phyloP scores from a whole-genome alignment of 2,797 vertebrate genomes.

The Xyrichtys novacula region DNA sequence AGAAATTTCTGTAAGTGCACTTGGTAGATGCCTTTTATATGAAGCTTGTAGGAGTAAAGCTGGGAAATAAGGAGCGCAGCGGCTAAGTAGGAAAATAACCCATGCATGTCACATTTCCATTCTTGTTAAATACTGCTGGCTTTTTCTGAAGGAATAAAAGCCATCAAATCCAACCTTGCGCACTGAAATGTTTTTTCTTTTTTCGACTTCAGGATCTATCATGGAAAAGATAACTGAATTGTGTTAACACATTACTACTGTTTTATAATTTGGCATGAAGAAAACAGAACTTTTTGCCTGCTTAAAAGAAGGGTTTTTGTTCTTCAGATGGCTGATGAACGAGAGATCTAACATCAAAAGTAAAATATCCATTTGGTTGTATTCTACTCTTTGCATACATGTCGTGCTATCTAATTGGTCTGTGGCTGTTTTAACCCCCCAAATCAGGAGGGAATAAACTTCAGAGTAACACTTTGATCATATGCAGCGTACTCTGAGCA shows the following conservation, averaged over 20 bases:
- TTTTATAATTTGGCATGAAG: no score
- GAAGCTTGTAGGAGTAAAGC: conserved; percentile 37
- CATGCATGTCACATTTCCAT: conserved; percentile 31
- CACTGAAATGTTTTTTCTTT: conserved; percentile 2
- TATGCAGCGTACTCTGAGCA: conserved; percentile 6
- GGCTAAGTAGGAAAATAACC: conserved; percentile 38
- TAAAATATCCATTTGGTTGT: neutral
- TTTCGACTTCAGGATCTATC: neutral
- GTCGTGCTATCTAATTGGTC: conserved; percentile 7
- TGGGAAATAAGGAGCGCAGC: conserved; percentile 20
- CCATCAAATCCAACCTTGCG: conserved; percentile 27
- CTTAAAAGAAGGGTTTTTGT: no score
- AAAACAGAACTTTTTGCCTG: no score
- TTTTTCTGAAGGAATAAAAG: conserved; percentile 26
- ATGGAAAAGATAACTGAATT: conserved; percentile 10
- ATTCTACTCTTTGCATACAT: conserved; percentile 4
- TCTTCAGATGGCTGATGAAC: no score
- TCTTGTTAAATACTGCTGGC: conserved; percentile 38
- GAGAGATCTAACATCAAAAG: neutral
- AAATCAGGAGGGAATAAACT: neutral
- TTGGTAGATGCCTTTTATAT: conserved; percentile 61
- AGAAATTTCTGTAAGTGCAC: conserved; percentile 65
- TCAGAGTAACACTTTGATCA: conserved; percentile 12
- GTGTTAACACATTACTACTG: neutral
- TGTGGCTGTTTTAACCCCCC: neutral